Evolutionary conservation across 2,113 vertebrate species (phyloP).

Genomic region (Ctenomys sociabilis): DNA sequence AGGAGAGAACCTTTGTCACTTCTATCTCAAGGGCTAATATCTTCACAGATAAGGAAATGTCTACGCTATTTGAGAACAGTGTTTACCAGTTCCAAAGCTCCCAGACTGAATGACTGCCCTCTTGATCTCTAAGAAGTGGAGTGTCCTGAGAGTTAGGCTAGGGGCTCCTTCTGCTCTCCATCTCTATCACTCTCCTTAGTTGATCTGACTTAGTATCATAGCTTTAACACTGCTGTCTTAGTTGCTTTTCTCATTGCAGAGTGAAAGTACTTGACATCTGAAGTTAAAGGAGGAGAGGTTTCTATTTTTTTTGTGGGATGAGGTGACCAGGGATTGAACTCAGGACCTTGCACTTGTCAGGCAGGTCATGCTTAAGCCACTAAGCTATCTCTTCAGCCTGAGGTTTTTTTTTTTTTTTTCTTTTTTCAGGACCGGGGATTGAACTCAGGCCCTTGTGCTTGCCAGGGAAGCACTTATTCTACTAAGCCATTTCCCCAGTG

Average conservation of each 20-base stretch:
- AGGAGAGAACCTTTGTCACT: slow-evolving; percentile 9
- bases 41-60: not conserved
- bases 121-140: not conserved
- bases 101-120: not conserved
- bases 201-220: not conserved
- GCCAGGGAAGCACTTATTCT: no score
- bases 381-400: no score
- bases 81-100: not conserved
- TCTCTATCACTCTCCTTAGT: not conserved
- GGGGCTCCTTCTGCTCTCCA: not conserved
- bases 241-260: not conserved
- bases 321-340: no score
- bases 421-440: no score
- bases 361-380: no score
- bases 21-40: not conserved
- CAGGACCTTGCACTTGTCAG: no score
- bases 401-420: no score
- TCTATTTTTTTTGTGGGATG: no score
- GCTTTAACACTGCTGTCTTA: not conserved
- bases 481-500: no score
- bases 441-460: no score
- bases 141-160: not conserved
- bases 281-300: not conserved
- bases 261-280: not conserved
- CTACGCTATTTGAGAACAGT: slow-evolving; percentile 21